Conservation (phyloP, 2,797 vertebrate species). For the Pseudomugil gertrudae region DNA sequence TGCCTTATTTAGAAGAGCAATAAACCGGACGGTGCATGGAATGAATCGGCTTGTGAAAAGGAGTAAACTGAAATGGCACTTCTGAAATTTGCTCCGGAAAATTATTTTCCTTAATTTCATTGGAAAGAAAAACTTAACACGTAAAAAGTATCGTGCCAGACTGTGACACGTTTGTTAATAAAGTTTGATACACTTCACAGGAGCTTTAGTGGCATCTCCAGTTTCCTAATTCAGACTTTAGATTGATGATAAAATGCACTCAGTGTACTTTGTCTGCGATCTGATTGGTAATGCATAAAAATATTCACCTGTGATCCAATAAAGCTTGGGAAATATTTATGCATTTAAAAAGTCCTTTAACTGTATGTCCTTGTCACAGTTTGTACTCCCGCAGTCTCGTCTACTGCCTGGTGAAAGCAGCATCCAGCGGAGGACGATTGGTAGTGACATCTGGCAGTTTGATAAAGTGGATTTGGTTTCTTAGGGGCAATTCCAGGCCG, state of each 20-base stretch:
- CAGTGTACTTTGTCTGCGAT: not conserved
- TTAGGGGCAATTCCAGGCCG: conserved; percentile 84
- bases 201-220: not conserved
- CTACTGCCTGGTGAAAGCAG: conserved; percentile 66
- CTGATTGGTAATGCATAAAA: not conserved
- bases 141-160: not conserved
- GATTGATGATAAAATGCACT: not conserved
- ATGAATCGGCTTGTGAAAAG: conserved; percentile 25
- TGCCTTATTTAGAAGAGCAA: conserved; percentile 67
- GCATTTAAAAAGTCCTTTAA: no score
- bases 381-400: conserved; percentile 41
- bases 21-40: conserved; percentile 36
- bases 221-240: not conserved
- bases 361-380: conserved; percentile 32
- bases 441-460: conserved; percentile 90
- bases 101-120: conserved; percentile 15
- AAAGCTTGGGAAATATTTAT: not conserved
- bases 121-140: conserved; percentile 9
- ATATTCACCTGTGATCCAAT: not conserved
- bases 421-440: conserved; percentile 76
- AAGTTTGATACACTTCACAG: not conserved
- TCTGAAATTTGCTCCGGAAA: conserved; percentile 32
- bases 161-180: not conserved
- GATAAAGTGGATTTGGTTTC: conserved; percentile 94
- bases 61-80: conserved; percentile 42